Evolutionary conservation across 2,113 vertebrate species (phyloP).

Genomic region (Kryptolebias marmoratus): DNA sequence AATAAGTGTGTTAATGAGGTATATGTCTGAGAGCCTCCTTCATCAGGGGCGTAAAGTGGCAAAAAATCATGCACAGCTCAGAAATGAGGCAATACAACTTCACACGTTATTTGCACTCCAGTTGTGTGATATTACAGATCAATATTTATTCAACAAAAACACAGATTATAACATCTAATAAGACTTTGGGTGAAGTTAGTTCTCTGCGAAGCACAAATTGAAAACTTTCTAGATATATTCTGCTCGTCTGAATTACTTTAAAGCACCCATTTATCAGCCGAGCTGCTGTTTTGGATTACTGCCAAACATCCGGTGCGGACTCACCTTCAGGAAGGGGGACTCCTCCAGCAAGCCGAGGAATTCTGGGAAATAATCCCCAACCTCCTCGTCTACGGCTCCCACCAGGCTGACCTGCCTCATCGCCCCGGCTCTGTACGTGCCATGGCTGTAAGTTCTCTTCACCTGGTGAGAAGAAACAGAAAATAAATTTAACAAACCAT

Average conservation of each 20-base stretch:
- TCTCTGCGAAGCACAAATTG: neutral
- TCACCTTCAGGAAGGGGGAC: constrained; percentile 97
- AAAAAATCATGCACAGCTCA: neutral
- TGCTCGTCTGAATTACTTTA: neutral
- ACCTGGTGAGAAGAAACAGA: constrained; percentile 80
- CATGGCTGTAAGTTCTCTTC: constrained; percentile 96
- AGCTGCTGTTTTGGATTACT: constrained; percentile 6
- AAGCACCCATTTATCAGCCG: neutral
- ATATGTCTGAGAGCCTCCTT: constrained; percentile 11
- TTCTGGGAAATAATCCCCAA: constrained; percentile 97
- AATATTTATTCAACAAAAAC: neutral
- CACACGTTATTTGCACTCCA: no score
- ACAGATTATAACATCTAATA: no score
- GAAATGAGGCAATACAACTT: no score
- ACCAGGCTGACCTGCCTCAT: constrained; percentile 99
- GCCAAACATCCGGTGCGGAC: constrained; percentile 37
- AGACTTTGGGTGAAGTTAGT: neutral
- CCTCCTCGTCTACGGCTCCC: constrained; percentile 98
- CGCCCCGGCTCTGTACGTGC: constrained; percentile 95
- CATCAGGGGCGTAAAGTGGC: neutral
- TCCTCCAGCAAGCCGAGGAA: constrained; percentile 95
- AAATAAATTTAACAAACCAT: neutral
- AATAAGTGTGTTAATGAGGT: neutral
- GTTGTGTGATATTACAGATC: neutral
- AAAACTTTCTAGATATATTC: neutral